Percentiles rank a stretch among this genome's conserved stretches.
Evolutionary conservation across 1,140 invertebrate genomes (phyloP).

Genomic region (Andrena cerasifolii): DNA sequence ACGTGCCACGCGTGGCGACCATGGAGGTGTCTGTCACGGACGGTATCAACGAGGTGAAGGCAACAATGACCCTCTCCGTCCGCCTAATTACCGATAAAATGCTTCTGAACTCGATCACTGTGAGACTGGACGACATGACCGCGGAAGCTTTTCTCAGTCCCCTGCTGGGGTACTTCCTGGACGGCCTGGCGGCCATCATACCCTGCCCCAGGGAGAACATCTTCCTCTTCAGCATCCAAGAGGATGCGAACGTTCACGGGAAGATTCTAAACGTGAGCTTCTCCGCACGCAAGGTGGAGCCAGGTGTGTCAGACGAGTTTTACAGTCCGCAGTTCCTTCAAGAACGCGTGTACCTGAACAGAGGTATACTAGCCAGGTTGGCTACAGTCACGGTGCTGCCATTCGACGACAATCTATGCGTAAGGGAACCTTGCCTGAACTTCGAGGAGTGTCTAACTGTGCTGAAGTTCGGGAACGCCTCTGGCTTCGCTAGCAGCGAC

Average conservation of each 20-base stretch:
- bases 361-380: constrained; percentile 91
- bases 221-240: constrained; percentile 96
- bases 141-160: constrained; percentile 96
- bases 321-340: constrained; percentile 94
- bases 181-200: constrained; percentile 95
- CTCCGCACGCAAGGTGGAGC: constrained; percentile 91
- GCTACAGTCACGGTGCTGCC: constrained; percentile 96
- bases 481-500: constrained; percentile 94
- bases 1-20: constrained; percentile 95
- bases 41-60: constrained; percentile 95
- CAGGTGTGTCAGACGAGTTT: constrained; percentile 89
- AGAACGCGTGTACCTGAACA: constrained; percentile 96
- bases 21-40: constrained; percentile 97
- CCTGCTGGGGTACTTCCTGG: constrained; percentile 93
- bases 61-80: constrained; percentile 94
- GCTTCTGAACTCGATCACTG: constrained; percentile 96
- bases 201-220: constrained; percentile 96
- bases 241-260: constrained; percentile 93
- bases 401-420: constrained; percentile 98
- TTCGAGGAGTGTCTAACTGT: constrained; percentile 97
- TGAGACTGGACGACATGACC: constrained; percentile 96
- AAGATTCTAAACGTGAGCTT: constrained; percentile 97
- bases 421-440: constrained; percentile 97
- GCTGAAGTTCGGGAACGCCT: constrained; percentile 96
- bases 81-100: constrained; percentile 96